Evolutionary conservation across 2,888 invertebrate species (phyloP), one percentile per base, ranked within the genome.

Genomic region (Cantharis rustica): DNA sequence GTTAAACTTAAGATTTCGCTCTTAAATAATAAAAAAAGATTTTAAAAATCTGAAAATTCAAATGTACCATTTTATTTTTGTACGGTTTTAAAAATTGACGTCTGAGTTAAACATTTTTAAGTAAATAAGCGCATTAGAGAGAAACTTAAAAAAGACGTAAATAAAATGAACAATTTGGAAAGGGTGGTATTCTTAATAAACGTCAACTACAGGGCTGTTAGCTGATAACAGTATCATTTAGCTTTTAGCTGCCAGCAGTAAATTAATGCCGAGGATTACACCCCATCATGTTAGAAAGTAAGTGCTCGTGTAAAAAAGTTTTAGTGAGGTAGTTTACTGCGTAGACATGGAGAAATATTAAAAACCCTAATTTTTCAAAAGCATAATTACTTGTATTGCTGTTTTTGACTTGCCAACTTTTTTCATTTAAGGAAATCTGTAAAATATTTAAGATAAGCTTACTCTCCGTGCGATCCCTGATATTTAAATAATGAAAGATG

Each of bases 371-470:
- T 47, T 47, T 47, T 47, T 47, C 47, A 47, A 47, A n/a, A n/a
- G 7, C 7, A 9, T n/a, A 47, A 47, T 47, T 13, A 31, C 27
- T 27, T 11, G 31, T 31, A 31, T 31, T 13, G 13, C 31, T n/a
- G 47, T n/a, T 47, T 47, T 47, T n/a, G 47, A 13, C n/a, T 47
- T n/a, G 13, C 47, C 47, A 47, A 47, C n/a, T 76, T 69, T 69
- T 76, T 76, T 61, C 70, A 68, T 73, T 73, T 69, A 26, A 64
- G 72, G 69, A 76, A 69, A 61, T 70, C 11, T 66, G 1, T 75
- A 64, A 75, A 75, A 75, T 73, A 76, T 73, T 76, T 76, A 75
- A 71, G 76, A 73, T 73, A 73, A 76, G 73, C 16, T 66, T 7
- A 13, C 20, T 64, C 47, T 31, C 61, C 47, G 26, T 70, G 27